Evolutionary conservation across 2,888 invertebrate species (phyloP), one percentile per base, ranked within the genome.

Genomic region (Tyria jacobaeae): DNA sequence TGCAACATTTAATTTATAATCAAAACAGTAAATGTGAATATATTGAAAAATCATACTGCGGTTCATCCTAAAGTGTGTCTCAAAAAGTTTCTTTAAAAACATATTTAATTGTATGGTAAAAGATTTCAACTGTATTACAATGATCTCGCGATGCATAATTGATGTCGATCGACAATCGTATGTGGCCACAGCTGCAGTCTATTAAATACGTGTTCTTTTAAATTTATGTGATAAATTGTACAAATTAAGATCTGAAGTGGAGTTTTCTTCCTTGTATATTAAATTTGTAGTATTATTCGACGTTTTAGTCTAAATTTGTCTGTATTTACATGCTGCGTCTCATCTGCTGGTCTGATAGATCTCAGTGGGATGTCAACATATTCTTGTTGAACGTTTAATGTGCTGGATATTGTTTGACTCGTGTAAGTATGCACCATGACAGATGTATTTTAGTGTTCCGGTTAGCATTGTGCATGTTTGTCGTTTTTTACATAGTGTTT

Each of bases 181-280:
- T 62, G 70, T 69, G 63, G 79, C 77, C 75, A 71, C 75, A 60
- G 79, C 77, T 81, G 81, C 80, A 79, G 78, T 79, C 74, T 72
- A 64, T 63, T 69, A 77, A 67, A 65, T 66, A 81, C 79, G 89
- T 90, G 89, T 89, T 88, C 86, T 88, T 88, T 88, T 76, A 82
- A 82, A 84, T 85, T 87, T 85, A 89, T 91, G 91, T 92, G 91
- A 92, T 91, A 89, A 87, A 88, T 87, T 90, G 91, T 92, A 91
- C 91, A 92, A 92, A 90, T 83, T 86, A 84, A 90, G 89, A 93
- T 91, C 90, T 90, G 89, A 90, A 66, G 82, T 85, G 77, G 83
- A 88, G 85, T 90, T 87, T 89, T 89, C 87, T 86, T 85, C 82
- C 76, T 85, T 86, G 81, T 87, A 82, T 83, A 79, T 75, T 76